A percentile compares a stretch with the other conserved stretches of the same genome.
Evolutionary conservation across 2,797 vertebrate genomes (phyloP).

Genomic region (Myiotriccus ornatus): DNA sequence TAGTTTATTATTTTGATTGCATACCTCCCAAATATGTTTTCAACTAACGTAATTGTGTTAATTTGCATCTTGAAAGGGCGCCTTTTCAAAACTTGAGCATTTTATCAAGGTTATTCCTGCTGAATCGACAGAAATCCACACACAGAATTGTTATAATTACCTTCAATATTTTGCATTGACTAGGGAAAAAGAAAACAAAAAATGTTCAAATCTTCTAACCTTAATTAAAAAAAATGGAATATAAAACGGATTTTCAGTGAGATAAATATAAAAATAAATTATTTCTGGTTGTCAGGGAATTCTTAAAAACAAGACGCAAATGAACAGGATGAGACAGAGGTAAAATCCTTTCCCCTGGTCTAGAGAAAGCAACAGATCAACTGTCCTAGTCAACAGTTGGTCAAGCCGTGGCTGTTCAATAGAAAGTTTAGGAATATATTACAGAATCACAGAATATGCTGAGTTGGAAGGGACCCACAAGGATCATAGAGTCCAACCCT

Average conservation of each 20-base stretch:
- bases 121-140: constrained; percentile 39
- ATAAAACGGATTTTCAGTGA: not conserved
- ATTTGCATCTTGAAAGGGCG: constrained; percentile 72
- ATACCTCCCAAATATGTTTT: constrained; percentile 72
- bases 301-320: not conserved
- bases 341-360: not conserved
- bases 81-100: constrained; percentile 52
- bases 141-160: not conserved
- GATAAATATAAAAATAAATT: not conserved
- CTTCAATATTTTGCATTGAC: constrained; percentile 17
- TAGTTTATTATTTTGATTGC: constrained; percentile 74
- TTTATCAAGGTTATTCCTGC: constrained; percentile 32
- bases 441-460: not conserved
- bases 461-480: not conserved
- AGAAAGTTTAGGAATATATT: not conserved
- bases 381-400: not conserved
- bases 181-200: not conserved
- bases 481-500: not conserved
- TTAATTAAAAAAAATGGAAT: not conserved
- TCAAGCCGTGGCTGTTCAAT: not conserved
- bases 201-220: not conserved
- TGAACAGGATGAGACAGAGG: not conserved
- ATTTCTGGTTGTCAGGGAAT: not conserved
- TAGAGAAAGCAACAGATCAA: not conserved
- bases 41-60: constrained; percentile 68